Base-by-base conservation (phyloP, 2,888 invertebrate genomes). In the Seira ritae region DNA sequence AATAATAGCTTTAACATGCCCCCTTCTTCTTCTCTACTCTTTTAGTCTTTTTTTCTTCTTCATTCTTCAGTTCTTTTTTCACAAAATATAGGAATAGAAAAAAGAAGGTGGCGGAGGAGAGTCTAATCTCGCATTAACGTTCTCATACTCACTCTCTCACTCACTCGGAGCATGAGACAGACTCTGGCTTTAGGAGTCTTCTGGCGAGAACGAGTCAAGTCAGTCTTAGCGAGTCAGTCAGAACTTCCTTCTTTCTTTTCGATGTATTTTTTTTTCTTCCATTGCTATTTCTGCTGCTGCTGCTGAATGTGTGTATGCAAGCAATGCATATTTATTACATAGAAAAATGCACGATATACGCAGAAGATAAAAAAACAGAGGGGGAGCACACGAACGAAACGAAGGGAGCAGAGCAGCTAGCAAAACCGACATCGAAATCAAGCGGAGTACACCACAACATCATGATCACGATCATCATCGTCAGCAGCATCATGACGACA, bases 361-460 rank as follows among this genome's bases (percentile, higher is more conserved):
- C 55, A 46, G 69, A 76, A 80, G 76, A 81, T 76, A 81, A 81
- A 31, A 31, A 55, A 81, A 66, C 76, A 76, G 77, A 77, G 81
- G 81, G 80, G 81, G 81, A 81, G 81, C 76, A 81, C 69, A 73
- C 68, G 69, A 71, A 80, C 55, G n/a, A 55, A 55, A 55, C 55
- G 55, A 55, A 55, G 55, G 55, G 55, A 55, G 17, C 55, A 55
- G 12, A 70, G 81, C 70, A 31, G 31, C 31, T 66, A 68, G 77
- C 72, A 83, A 83, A 77, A 72, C 83, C 83, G 83, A 83, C 83
- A 62, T 78, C 76, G 78, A 83, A 83, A 74, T 83, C 76, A 83
- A 83, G 83, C 83, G 78, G 83, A 73, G 74, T 71, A 77, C 69
- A 76, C 71, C 66, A 76, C 82, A 82, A 55, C 82, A 82, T 71